Percentiles rank a stretch among this genome's conserved stretches.
Evolutionary conservation across 2,888 invertebrate species (phyloP).

Genomic region (Ectemnius continuus): DNA sequence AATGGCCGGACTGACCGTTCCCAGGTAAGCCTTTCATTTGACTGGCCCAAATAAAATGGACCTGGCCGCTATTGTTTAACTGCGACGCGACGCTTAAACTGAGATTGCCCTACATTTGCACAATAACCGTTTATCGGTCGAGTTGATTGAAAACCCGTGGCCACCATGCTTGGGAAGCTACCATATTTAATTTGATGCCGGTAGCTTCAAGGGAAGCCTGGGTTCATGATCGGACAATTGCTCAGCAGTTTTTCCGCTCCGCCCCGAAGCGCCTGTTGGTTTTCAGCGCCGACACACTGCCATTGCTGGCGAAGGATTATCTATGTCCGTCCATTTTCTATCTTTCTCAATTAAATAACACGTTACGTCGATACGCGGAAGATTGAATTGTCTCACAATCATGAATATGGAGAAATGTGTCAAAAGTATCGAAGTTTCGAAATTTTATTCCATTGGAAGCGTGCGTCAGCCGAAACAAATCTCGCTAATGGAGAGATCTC

Average conservation of each 20-base stretch:
- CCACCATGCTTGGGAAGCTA: conserved; percentile 48
- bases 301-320: conserved; percentile 37
- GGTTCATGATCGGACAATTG: conserved; percentile 67
- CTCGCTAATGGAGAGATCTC: conserved; percentile 40
- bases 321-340: conserved; percentile 37
- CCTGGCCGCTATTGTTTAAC: no score
- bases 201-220: conserved; percentile 52
- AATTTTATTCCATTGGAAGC: background rate
- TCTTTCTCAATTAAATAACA: background rate
- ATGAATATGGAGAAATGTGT: background rate
- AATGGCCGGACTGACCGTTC: background rate
- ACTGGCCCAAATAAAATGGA: no score
- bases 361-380: no score
- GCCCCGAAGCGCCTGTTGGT: conserved; percentile 70
- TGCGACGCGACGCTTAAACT: no score
- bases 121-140: no score
- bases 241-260: conserved; percentile 76
- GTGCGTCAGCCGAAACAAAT: background rate
- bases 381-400: no score
- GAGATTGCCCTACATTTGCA: no score
- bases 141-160: background rate
- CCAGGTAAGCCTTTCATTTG: no score
- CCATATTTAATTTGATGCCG: conserved; percentile 49
- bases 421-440: background rate
- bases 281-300: conserved; percentile 22